phyloP scores from a whole-genome alignment of 2,113 vertebrate genomes.

The Loxodonta africana region DNA sequence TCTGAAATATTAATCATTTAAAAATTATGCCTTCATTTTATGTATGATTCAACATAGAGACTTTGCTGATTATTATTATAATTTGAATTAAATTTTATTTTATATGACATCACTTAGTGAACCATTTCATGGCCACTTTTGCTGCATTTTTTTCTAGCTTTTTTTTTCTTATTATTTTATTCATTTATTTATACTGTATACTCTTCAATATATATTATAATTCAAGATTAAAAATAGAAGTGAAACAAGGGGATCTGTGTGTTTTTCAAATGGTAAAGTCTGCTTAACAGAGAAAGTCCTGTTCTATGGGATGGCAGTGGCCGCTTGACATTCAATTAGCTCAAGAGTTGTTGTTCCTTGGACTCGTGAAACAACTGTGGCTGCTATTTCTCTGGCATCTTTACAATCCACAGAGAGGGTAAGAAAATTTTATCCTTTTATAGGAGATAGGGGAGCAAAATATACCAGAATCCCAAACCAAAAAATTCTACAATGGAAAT shows the following conservation, averaged over 20 bases:
- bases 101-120: not conserved
- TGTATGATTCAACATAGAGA: not conserved
- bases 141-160: not conserved
- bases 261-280: constrained; percentile 22
- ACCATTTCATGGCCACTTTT: not conserved
- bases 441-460: not conserved
- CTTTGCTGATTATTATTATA: not conserved
- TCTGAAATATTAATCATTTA: not conserved
- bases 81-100: not conserved
- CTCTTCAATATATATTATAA: not conserved
- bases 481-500: not conserved
- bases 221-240: not conserved
- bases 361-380: not conserved
- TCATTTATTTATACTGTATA: constrained; percentile 21
- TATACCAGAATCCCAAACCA: not conserved
- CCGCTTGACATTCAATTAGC: not conserved
- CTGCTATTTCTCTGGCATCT: not conserved
- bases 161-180: not conserved
- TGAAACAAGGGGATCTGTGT: not conserved
- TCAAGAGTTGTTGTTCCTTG: not conserved
- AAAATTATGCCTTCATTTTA: not conserved
- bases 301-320: not conserved
- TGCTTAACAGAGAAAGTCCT: not conserved
- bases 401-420: not conserved
- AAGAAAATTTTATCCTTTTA: not conserved